Percentiles rank a stretch among this genome's conserved stretches.
Conservation (phyloP, 2,888 invertebrate genomes). For the Ennomos fuscantarius region DNA sequence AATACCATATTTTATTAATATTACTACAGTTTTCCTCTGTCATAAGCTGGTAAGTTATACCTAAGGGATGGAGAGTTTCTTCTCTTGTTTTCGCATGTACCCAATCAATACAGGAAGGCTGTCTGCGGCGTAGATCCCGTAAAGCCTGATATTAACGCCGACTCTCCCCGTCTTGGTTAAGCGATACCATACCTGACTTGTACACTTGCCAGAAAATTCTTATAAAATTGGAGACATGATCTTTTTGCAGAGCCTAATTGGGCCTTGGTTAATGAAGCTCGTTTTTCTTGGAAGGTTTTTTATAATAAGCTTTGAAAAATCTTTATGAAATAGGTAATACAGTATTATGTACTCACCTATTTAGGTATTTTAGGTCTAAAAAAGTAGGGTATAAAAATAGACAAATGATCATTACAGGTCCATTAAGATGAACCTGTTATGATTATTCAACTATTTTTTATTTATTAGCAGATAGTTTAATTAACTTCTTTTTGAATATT, state of each 20-base stretch:
- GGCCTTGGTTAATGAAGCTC: constrained; percentile 4
- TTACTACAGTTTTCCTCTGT: constrained; percentile 22
- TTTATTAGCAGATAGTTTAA: too few relatives aligned
- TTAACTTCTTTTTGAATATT: too few relatives aligned
- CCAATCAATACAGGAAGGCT: constrained; percentile 52
- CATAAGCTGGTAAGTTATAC: constrained; percentile 24
- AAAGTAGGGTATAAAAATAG: too few relatives aligned
- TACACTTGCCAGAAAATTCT: constrained; percentile 23
- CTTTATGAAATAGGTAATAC: too few relatives aligned
- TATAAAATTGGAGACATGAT: constrained; percentile 9
- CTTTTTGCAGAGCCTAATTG: constrained; percentile 7
- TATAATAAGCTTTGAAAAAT: neutral
- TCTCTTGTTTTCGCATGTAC: constrained; percentile 35
- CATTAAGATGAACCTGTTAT: too few relatives aligned
- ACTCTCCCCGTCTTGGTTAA: constrained; percentile 74
- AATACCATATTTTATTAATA: constrained; percentile 25
- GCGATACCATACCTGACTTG: constrained; percentile 69
- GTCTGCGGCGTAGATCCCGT: constrained; percentile 72
- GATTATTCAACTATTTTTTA: too few relatives aligned
- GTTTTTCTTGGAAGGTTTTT: constrained; percentile 3
- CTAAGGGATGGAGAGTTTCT: constrained; percentile 27
- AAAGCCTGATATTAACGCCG: constrained; percentile 78
- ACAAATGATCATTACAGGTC: too few relatives aligned
- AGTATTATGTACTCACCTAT: too few relatives aligned
- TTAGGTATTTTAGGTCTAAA: too few relatives aligned